Evolutionary conservation across 2,797 vertebrate species (phyloP), one percentile per base, ranked within the genome.

Genomic region (Sorex maritimensis): DNA sequence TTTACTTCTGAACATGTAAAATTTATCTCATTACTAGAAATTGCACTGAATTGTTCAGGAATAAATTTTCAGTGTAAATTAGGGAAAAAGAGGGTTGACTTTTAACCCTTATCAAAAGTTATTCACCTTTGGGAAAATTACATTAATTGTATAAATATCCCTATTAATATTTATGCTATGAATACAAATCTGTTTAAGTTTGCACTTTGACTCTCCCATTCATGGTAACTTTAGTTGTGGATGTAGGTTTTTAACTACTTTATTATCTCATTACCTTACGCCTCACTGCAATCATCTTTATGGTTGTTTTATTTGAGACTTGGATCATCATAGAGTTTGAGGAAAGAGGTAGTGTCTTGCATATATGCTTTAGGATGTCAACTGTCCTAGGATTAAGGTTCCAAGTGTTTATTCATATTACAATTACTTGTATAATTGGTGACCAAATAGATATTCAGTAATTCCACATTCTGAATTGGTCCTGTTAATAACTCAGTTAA

Each of bases 121-220:
- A 7, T 81, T 93, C 78, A 88, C n/a, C 2, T 91, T 83, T 91
- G 9, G 11, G 34, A 73, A 95, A 93, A 75, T 77, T 28, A 24
- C 77, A 83, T 84, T 61, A 72, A 6, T 75, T 72, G 46, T 6
- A 80, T 58, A 90, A 91, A 73, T 65, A 71, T 8, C 21, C 0
- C 23, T 81, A 5, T 61, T 72, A 63, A 3, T n/a, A 58, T 68
- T 38, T 89, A 55, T 81, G 63, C 10, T 89, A 68, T 65, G 28
- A 75, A 0, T 41, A 49, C 1, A 80, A 15, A 46, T 74, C 23
- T 86, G 63, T 58, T 88, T 88, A 24, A 71, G 17, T 79, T 28
- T 44, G 8, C 15, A 30, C 44, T 87, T 93, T 93, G 30, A 92
- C 61, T 28, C 0, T 55, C 5, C 2, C 19, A 44, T 71, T 89